Evolutionary conservation across 2,888 invertebrate species (phyloP), one percentile per base, ranked within the genome.

Genomic region (Cremastobaeus sp.): DNA sequence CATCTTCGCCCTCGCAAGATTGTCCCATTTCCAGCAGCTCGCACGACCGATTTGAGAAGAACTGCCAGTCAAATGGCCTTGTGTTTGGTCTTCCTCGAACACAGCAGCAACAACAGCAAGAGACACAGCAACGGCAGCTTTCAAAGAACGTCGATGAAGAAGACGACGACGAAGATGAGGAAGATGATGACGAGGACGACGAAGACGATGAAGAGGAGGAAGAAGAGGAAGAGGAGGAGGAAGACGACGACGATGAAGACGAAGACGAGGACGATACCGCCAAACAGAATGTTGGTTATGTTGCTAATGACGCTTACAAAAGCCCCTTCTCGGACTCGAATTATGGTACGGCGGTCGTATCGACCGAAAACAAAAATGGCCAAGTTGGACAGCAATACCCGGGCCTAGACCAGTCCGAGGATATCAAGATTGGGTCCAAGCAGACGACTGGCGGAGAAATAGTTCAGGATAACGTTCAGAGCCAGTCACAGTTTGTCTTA

Each of bases 381-480:
- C 64, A 35, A 64, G 52, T 55, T 35, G 48, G 60, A 76, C 79
- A 72, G 77, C 79, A 77, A 57, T 73, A 77, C 72, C 75, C 59
- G 76, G 79, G 52, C 66, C 74, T 50, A 76, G 77, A 43, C 57
- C 74, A 14, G 39, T 57, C 30, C 11, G 50, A 62, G 14, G 55
- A 54, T 17, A 52, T 57, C 18, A 52, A 54, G 41, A 20, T 45
- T 4, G 48, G 35, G 6, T n/a, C 52, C n/a, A 52, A 57, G 34
- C 60, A 43, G 12, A 12, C 1, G 9, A 14, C 15, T 5, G 25
- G 5, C 2, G 8, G 21, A 8, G 50, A 50, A 1, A 12, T 1
- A 11, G 30, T 39, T n/a, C 54, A 54, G 21, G 62, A 41, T 15
- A 34, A 50, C 14, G 32, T 34, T 30, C 47, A 59, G 43, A 54